Percentiles rank a stretch among this genome's conserved stretches.
Conservation (phyloP, 2,797 vertebrate species). For the Macropus fuliginosus region DNA sequence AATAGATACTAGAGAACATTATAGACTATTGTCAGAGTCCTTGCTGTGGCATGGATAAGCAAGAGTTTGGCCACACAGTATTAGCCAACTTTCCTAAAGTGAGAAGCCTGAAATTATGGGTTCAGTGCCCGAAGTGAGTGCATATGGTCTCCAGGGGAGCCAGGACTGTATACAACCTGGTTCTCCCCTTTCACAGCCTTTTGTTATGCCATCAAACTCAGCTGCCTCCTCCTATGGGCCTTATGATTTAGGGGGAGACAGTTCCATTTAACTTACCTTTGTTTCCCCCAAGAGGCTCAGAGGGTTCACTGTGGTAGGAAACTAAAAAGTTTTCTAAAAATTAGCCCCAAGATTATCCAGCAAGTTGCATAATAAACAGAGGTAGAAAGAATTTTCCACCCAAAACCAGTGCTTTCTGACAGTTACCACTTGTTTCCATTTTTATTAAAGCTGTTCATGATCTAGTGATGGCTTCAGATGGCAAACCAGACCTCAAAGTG, state of each 20-base stretch:
- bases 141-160: background rate
- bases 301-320: conserved; percentile 31
- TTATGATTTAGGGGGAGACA: conserved; percentile 13
- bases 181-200: conserved; percentile 29
- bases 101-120: conserved; percentile 33
- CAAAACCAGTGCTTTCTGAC: conserved; percentile 43
- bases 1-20: background rate
- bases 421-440: conserved; percentile 35
- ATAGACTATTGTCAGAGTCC: background rate
- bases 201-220: background rate
- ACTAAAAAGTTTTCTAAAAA: conserved; percentile 31
- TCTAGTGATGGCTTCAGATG: background rate
- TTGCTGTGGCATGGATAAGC: background rate
- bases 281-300: background rate
- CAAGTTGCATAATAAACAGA: conserved; percentile 11
- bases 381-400: conserved; percentile 47
- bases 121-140: conserved; percentile 10
- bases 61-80: background rate
- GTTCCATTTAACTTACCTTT: conserved; percentile 7
- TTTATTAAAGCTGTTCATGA: conserved; percentile 48
- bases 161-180: background rate
- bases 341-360: conserved; percentile 5
- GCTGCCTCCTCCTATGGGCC: background rate
- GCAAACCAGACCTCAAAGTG: background rate
- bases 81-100: background rate